Evolutionary conservation across 2,113 vertebrate genomes (phyloP).

Genomic region (Columba janthina): DNA sequence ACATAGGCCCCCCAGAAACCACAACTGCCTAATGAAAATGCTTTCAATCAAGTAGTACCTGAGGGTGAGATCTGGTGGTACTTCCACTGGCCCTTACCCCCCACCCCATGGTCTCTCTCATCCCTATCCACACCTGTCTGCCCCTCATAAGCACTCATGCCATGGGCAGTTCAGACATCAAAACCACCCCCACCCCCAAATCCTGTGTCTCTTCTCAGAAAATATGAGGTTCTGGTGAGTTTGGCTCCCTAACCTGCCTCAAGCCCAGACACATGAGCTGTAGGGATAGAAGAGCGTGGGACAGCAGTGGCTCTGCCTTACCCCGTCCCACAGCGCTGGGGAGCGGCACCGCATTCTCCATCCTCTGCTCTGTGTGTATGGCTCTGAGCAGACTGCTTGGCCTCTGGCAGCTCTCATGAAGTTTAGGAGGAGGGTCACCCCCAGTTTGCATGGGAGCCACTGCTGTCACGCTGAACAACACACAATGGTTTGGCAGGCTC

Average conservation of each 20-base stretch:
- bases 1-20: background rate
- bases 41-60: rapidly evolving
- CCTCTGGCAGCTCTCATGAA: background rate
- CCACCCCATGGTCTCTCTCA: too few species aligned
- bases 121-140: background rate
- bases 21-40: background rate
- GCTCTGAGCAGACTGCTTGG: background rate
- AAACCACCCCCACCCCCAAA: background rate
- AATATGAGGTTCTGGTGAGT: rapidly evolving
- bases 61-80: background rate
- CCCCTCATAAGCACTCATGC: rapidly evolving
- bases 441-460: background rate
- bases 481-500: background rate
- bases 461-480: rapidly evolving
- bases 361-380: background rate
- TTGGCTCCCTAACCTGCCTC: background rate
- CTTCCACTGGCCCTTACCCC: rapidly evolving
- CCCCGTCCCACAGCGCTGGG: rapidly evolving
- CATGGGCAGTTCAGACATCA: rapidly evolving
- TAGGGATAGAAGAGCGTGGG: background rate
- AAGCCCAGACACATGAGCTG: rapidly evolving
- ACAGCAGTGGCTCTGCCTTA: background rate
- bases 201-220: background rate
- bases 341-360: rapidly evolving
- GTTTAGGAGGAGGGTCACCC: background rate